phyloP scores from a whole-genome alignment of 2,797 vertebrate species.

The Parambassis ranga region DNA sequence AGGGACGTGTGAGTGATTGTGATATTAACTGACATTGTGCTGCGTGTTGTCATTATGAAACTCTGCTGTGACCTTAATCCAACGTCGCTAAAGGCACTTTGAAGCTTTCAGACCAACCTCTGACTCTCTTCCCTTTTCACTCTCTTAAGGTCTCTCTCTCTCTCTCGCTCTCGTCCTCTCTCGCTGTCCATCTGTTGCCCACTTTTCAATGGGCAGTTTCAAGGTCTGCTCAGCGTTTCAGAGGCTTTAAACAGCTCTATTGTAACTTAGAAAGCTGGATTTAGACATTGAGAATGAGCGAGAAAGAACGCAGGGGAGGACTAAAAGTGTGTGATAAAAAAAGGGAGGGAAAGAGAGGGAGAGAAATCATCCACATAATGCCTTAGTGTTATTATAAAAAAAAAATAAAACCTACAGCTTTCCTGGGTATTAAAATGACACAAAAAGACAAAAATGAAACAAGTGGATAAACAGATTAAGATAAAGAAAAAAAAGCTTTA shows the following conservation, averaged over 20 bases:
- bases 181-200: constrained; percentile 55
- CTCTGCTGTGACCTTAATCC: constrained; percentile 71
- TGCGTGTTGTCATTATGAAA: constrained; percentile 61
- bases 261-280: constrained; percentile 56
- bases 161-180: background rate
- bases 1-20: constrained; percentile 34
- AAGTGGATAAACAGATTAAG: constrained; percentile 60
- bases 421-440: constrained; percentile 43
- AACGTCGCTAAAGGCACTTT: constrained; percentile 54
- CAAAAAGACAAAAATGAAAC: constrained; percentile 42
- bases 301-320: constrained; percentile 3
- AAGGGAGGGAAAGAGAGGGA: background rate
- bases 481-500: constrained; percentile 41
- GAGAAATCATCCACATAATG: constrained; percentile 39
- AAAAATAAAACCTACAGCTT: constrained; percentile 23
- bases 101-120: constrained; percentile 56
- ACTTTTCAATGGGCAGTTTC: constrained; percentile 49
- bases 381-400: constrained; percentile 28
- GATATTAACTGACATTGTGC: constrained; percentile 59
- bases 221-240: constrained; percentile 56
- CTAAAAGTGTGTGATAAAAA: background rate
- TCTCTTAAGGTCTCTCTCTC: constrained; percentile 18
- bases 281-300: constrained; percentile 40
- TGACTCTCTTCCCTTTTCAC: constrained; percentile 8
- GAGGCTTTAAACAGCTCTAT: constrained; percentile 50